phyloP scores from a whole-genome alignment of 53 echinoderm and acorn worm genomes.

The Apostichopus leukothele region DNA sequence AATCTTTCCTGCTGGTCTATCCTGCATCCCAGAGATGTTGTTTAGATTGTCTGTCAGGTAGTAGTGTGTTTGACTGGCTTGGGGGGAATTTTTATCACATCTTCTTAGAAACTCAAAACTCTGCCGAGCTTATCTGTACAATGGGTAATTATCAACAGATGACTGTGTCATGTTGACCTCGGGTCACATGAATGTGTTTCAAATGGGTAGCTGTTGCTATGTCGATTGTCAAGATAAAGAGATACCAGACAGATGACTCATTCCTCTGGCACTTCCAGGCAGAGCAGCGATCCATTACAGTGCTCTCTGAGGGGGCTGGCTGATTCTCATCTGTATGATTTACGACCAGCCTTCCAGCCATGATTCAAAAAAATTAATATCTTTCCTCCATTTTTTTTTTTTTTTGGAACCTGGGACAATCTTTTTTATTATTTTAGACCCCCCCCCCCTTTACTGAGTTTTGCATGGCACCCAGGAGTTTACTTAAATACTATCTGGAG shows the following conservation, averaged over 20 bases:
- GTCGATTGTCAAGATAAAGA: background rate
- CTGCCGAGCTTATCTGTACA: background rate
- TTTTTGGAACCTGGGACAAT: background rate
- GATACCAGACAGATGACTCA: background rate
- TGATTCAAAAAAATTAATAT: background rate
- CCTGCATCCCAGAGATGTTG: too few relatives aligned
- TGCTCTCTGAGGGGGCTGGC: background rate
- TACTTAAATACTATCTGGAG: too few relatives aligned
- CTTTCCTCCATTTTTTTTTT: background rate
- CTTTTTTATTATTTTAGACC: too few relatives aligned
- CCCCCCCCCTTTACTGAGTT: too few relatives aligned
- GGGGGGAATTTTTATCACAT: background rate
- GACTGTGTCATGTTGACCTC: background rate
- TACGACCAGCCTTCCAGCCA: background rate
- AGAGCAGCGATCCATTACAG: background rate
- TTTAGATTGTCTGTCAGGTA: too few relatives aligned
- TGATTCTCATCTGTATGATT: background rate
- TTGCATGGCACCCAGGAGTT: too few relatives aligned
- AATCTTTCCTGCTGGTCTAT: too few relatives aligned
- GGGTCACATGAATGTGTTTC: background rate
- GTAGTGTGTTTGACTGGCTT: too few relatives aligned
- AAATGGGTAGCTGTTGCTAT: background rate
- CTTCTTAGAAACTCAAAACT: background rate
- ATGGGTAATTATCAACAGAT: conserved; percentile 1
- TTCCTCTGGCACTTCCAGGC: background rate